phyloP scores from a whole-genome alignment of 2,888 invertebrate species.

The Meghimatium bilineatum region DNA sequence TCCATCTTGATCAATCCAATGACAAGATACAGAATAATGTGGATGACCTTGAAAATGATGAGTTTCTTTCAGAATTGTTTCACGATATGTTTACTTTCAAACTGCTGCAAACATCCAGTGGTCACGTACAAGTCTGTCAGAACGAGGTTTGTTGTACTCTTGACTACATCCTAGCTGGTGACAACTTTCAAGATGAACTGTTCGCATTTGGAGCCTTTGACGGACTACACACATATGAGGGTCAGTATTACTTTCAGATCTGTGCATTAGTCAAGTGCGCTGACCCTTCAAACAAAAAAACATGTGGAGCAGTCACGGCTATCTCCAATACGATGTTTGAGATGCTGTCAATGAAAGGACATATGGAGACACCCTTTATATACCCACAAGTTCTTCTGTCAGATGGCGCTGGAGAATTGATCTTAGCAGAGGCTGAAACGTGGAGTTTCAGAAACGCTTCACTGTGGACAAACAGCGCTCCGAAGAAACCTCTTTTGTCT shows the following conservation, averaged over 20 bases:
- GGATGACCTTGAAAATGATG: not conserved
- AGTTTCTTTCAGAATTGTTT: slow-evolving; percentile 56
- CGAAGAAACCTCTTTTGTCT: slow-evolving; percentile 52
- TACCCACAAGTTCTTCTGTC: slow-evolving; percentile 60
- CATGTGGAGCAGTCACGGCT: slow-evolving; percentile 56
- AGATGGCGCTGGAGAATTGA: slow-evolving; percentile 36
- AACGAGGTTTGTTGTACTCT: slow-evolving; percentile 62
- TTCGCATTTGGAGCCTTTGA: slow-evolving; percentile 69
- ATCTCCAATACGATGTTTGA: slow-evolving; percentile 54
- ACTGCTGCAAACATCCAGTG: slow-evolving; percentile 46
- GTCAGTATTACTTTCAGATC: slow-evolving; percentile 63
- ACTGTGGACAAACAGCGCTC: slow-evolving; percentile 39
- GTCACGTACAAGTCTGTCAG: slow-evolving; percentile 57
- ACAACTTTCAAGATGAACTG: slow-evolving; percentile 33
- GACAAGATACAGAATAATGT: not conserved
- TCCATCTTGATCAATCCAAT: not conserved
- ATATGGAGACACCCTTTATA: slow-evolving; percentile 55
- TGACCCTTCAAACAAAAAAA: slow-evolving; percentile 16
- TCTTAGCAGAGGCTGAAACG: slow-evolving; percentile 48
- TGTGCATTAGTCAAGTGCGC: slow-evolving; percentile 64
- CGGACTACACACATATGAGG: slow-evolving; percentile 63
- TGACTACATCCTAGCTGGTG: slow-evolving; percentile 48
- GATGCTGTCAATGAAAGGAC: slow-evolving; percentile 52
- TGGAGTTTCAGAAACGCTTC: slow-evolving; percentile 48
- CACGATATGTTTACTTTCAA: slow-evolving; percentile 61